Evolutionary conservation across 92 coral and sea anemone genomes (phyloP).

Genomic region (Porites cylindrica): DNA sequence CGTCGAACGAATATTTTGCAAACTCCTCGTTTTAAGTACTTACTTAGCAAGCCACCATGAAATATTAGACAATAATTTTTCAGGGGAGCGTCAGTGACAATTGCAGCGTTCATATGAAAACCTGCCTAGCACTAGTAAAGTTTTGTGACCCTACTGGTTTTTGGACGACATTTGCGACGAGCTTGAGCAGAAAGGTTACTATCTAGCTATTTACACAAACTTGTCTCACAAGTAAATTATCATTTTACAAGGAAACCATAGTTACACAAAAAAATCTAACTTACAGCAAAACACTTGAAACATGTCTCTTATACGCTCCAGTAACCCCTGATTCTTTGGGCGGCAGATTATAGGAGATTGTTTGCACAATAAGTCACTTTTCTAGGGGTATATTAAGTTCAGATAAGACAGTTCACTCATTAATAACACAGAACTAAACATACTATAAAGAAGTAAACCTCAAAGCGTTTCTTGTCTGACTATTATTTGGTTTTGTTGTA

Average conservation of each 20-base stretch:
- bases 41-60: neutral
- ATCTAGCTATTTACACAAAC: neutral
- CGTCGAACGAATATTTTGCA: neutral
- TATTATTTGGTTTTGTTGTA: neutral
- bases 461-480: neutral
- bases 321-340: too few relatives aligned
- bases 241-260: neutral
- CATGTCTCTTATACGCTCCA: neutral
- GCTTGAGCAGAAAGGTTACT: neutral
- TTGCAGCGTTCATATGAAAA: neutral
- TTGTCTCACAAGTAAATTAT: neutral
- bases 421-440: neutral
- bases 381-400: neutral
- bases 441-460: neutral
- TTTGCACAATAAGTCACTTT: constrained; percentile 14
- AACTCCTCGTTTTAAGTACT: too few relatives aligned
- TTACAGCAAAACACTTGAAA: neutral
- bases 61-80: neutral
- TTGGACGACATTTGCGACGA: neutral
- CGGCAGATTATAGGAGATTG: neutral
- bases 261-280: neutral
- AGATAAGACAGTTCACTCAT: neutral
- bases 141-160: neutral
- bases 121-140: neutral
- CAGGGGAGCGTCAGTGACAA: neutral